Conservation (phyloP, 1,140 invertebrate genomes). For the Apis florea region DNA sequence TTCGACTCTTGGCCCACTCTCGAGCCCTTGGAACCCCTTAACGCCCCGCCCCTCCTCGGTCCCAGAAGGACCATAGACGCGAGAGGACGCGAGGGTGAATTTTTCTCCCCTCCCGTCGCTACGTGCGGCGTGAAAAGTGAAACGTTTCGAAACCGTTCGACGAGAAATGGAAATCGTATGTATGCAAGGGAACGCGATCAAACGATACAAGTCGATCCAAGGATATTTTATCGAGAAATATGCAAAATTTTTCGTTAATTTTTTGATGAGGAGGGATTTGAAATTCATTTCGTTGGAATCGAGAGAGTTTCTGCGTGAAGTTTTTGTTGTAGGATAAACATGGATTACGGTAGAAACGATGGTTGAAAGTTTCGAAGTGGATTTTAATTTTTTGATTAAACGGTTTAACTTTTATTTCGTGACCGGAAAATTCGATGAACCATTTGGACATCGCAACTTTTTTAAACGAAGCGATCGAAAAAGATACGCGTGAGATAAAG, state of each 20-base stretch:
- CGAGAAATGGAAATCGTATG: background rate
- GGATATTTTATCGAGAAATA: background rate
- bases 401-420: no score
- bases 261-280: background rate
- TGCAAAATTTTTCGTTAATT: background rate
- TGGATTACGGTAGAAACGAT: no score
- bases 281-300: no score
- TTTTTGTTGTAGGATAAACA: no score
- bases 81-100: constrained; percentile 36
- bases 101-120: constrained; percentile 5
- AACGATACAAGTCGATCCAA: background rate
- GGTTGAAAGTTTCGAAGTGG: no score
- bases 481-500: background rate
- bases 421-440: no score
- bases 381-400: no score
- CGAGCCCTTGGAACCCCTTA: constrained; percentile 13
- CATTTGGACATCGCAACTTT: background rate
- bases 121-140: constrained; percentile 43
- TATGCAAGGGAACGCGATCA: no score
- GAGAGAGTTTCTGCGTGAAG: no score
- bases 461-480: background rate
- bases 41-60: background rate
- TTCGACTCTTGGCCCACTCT: constrained; percentile 25
- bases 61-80: constrained; percentile 20
- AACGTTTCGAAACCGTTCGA: background rate